Evolutionary conservation across 1,140 invertebrate species (phyloP), one percentile per base, ranked within the genome.

Genomic region (Drosophila burlai): DNA sequence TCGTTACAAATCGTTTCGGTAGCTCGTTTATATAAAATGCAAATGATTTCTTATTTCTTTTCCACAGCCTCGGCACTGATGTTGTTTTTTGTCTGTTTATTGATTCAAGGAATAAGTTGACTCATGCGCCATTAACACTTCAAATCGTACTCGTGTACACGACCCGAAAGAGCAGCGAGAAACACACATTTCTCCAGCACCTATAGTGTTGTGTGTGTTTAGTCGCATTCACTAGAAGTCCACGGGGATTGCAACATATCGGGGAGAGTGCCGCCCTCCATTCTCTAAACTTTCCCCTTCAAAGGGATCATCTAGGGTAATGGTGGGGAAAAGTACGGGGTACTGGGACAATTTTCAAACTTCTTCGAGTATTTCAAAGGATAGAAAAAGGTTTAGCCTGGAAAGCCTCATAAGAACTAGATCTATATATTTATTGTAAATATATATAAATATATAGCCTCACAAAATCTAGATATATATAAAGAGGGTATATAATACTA

Each of bases 71-170:
- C 59, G 34, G 26, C 5, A 1, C 31, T 21, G 36, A 68, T 62
- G 31, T 63, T 46, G 18, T 45, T 46, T 62, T 62, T 50, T 55
- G 65, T 50, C 69, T 89, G 80, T 87, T 89, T 87, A 82, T 87
- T 87, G 83, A 83, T 89, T 89, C 67, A 81, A 74, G 67, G 84
- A 87, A 87, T 87, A 89, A 77, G 80, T 83, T 89, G 76, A 87
- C 83, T 89, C 80, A 87, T 80, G 80, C 71, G 83, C 83, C 76
- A 86, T 86, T 86, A 86, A 86, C 83, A 86, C 83, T 86, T 86
- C 52, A 80, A 82, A 86, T 73, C 68, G 57, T 54, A 76, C 72
- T 62, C 81, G 64, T 74, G 64, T 74, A 68, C 80, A 75, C 49
- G 60, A 64, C 47, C 64, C 60, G 60, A 69, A 66, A 57, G 65